These are phyloP conservation scores for Yponomeuta cagnagella DNA, from an alignment of 2,888 invertebrate genomes.

Conservation along the genomic window DNA sequence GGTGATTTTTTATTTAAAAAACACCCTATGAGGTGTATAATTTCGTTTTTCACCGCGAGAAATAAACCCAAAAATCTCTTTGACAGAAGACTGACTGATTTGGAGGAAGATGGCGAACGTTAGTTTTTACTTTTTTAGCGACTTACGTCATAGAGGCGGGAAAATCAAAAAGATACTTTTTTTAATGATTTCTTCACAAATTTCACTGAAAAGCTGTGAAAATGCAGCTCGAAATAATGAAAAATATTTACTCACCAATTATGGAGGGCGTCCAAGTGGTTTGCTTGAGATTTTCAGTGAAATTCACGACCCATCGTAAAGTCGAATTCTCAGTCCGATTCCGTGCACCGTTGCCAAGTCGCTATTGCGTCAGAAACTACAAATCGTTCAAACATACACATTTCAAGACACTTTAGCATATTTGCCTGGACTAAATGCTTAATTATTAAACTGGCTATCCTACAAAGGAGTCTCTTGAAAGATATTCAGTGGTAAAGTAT, in stretches of 20 bases:
- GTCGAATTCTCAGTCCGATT: slow-evolving; percentile 48
- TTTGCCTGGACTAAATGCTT: background rate
- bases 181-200: slow-evolving; percentile 2
- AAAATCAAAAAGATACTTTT: slow-evolving; percentile 48
- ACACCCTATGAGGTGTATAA: slow-evolving; percentile 44
- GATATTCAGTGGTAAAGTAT: background rate
- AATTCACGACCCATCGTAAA: slow-evolving; percentile 54
- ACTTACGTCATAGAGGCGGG: slow-evolving; percentile 68
- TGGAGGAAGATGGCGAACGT: slow-evolving; percentile 53
- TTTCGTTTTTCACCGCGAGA: slow-evolving; percentile 50
- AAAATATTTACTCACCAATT: slow-evolving; percentile 47
- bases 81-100: slow-evolving; percentile 63
- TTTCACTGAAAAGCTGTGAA: slow-evolving; percentile 13
- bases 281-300: slow-evolving; percentile 40
- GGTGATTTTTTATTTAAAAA: slow-evolving; percentile 46
- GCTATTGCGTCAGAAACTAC: slow-evolving; percentile 70
- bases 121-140: slow-evolving; percentile 9
- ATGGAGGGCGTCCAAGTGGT: slow-evolving; percentile 36
- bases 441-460: background rate
- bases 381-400: slow-evolving; percentile 60
- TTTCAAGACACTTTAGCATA: slow-evolving; percentile 44
- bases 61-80: slow-evolving; percentile 41
- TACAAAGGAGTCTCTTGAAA: background rate
- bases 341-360: slow-evolving; percentile 68
- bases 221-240: slow-evolving; percentile 19